Conservation (phyloP, 2,797 vertebrate species). For the Rallus crepitans region DNA sequence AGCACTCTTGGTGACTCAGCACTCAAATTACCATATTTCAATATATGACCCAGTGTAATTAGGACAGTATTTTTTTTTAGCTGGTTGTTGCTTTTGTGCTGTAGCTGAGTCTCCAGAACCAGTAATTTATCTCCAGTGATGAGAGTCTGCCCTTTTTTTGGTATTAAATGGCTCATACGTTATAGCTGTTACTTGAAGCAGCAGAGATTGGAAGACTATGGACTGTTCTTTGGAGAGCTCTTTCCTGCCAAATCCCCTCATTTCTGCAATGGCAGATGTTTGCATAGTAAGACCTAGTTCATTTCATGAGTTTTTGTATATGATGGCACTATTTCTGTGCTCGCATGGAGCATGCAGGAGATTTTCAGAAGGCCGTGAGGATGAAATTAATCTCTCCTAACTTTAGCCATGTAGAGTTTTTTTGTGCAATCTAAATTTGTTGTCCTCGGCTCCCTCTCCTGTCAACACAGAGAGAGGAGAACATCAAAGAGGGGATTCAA, state of each 20-base stretch:
- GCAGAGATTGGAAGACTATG: neutral
- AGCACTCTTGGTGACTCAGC: slow-evolving; percentile 24
- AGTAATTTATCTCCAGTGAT: neutral
- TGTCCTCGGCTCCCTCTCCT: neutral
- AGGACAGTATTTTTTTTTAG: slow-evolving; percentile 21
- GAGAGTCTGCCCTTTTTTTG: neutral
- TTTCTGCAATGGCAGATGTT: neutral
- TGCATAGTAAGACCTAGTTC: neutral
- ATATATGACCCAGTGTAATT: slow-evolving; percentile 37
- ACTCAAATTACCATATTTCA: slow-evolving; percentile 37
- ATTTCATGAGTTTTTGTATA: neutral
- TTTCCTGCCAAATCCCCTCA: neutral
- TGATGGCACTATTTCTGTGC: neutral
- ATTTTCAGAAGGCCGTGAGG: neutral
- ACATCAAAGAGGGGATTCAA: neutral
- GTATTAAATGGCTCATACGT: neutral
- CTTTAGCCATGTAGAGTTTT: neutral
- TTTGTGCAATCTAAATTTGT: neutral
- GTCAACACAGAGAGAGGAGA: neutral
- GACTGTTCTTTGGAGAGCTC: neutral
- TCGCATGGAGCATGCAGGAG: neutral
- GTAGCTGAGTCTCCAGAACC: neutral
- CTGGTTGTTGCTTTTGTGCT: slow-evolving; percentile 33
- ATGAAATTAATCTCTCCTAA: neutral
- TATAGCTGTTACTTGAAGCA: neutral